A percentile compares a stretch with the other conserved stretches of the same genome.
phyloP scores from a whole-genome alignment of 2,888 invertebrate species.

The Uropetala carovei region DNA sequence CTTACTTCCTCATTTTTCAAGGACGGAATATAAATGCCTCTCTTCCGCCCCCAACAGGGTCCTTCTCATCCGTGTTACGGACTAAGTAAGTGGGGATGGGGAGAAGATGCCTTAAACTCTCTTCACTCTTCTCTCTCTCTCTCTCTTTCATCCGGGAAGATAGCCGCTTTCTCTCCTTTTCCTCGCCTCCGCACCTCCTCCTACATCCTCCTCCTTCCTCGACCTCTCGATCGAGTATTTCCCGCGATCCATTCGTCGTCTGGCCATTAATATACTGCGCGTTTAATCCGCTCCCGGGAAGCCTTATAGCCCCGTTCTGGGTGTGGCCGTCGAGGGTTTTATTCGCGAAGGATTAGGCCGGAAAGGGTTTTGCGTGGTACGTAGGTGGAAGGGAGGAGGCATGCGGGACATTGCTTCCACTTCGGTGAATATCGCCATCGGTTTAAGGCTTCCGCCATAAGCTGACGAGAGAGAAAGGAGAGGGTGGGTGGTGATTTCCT shows the following conservation, averaged over 20 bases:
- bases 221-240: not conserved
- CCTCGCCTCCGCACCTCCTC: not conserved
- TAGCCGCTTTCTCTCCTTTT: not conserved
- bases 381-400: not conserved
- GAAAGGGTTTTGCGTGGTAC: not conserved
- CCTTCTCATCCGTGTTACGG: slow-evolving; percentile 5
- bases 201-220: not conserved
- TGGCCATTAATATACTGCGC: not conserved
- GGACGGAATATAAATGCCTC: slow-evolving; percentile 40
- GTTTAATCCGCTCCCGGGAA: not conserved
- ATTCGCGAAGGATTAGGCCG: not conserved
- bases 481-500: not conserved
- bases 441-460: slow-evolving; percentile 55
- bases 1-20: slow-evolving; percentile 60
- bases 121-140: not conserved
- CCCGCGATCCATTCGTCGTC: not conserved
- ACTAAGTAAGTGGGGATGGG: not conserved
- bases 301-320: not conserved
- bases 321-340: not conserved
- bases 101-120: slow-evolving; percentile 15
- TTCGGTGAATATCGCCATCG: slow-evolving; percentile 11
- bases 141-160: not conserved
- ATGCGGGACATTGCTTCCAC: slow-evolving; percentile 36
- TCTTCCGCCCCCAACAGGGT: slow-evolving; percentile 14
- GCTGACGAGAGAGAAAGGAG: not conserved